A percentile compares a stretch with the other conserved stretches of the same genome.
Conservation (phyloP, 92 coral and sea anemone genomes). For the Epizoanthus ramosus region DNA sequence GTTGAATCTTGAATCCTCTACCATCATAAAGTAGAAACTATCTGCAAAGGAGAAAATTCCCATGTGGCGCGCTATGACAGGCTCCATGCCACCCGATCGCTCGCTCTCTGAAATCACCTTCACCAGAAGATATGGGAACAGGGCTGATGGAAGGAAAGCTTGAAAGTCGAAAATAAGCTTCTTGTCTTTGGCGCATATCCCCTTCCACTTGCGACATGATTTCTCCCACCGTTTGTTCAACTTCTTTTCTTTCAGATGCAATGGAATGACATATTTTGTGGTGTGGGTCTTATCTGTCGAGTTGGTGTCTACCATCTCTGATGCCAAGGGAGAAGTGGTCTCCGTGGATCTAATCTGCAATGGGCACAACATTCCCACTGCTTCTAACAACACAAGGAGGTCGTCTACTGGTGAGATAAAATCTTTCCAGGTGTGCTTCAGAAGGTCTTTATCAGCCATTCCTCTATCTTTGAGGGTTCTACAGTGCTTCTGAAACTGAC, state of each 20-base stretch:
- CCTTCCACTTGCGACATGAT: slow-evolving; percentile 61
- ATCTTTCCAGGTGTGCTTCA: slow-evolving; percentile 54
- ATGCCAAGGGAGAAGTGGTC: neutral
- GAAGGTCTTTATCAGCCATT: slow-evolving; percentile 37
- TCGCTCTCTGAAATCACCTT: slow-evolving; percentile 55
- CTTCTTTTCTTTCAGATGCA: slow-evolving; percentile 50
- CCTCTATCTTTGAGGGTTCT: slow-evolving; percentile 47
- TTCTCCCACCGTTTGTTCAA: slow-evolving; percentile 53
- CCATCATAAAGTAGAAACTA: slow-evolving; percentile 57
- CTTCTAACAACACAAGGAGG: slow-evolving; percentile 64
- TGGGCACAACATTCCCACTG: slow-evolving; percentile 65
- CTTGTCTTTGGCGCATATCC: slow-evolving; percentile 54
- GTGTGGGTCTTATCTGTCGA: neutral
- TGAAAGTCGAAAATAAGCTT: slow-evolving; percentile 67
- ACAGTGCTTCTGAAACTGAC: slow-evolving; percentile 52
- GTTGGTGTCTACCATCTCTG: neutral
- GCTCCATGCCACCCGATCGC: slow-evolving; percentile 58
- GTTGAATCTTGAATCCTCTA: slow-evolving; percentile 41
- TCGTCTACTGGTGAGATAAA: slow-evolving; percentile 46
- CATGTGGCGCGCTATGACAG: slow-evolving; percentile 50
- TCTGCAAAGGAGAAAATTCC: slow-evolving; percentile 76
- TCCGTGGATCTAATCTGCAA: slow-evolving; percentile 3
- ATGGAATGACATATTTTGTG: slow-evolving; percentile 66
- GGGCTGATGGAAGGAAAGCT: slow-evolving; percentile 71
- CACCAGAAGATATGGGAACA: slow-evolving; percentile 66